Conservation (phyloP, 1,140 invertebrate species). For the Euborellia annulipes region DNA sequence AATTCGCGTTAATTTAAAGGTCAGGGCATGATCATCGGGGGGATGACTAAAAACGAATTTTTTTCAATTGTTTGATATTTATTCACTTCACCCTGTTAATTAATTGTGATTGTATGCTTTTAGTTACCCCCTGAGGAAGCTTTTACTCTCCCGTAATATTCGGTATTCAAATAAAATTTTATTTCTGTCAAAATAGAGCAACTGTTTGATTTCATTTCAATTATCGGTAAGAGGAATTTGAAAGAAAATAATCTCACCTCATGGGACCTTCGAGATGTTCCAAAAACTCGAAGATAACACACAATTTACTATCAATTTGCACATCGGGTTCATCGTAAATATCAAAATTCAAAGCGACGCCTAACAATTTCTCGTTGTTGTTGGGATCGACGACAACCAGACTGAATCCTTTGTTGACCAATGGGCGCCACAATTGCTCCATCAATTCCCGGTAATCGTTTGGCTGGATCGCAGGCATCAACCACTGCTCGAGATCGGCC, state of each 20-base stretch:
- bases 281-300: conserved; percentile 59
- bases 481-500: conserved; percentile 63
- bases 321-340: conserved; percentile 59
- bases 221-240: too few relatives aligned
- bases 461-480: conserved; percentile 42
- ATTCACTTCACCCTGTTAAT: too few relatives aligned
- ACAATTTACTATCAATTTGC: conserved; percentile 43
- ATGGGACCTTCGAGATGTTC: conserved; percentile 53
- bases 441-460: conserved; percentile 51
- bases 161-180: too few relatives aligned
- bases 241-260: background rate
- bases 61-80: too few relatives aligned
- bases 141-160: too few relatives aligned
- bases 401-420: conserved; percentile 43
- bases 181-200: too few relatives aligned
- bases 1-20: too few relatives aligned
- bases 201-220: too few relatives aligned
- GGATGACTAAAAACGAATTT: too few relatives aligned
- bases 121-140: too few relatives aligned
- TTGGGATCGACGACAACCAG: conserved; percentile 33
- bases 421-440: conserved; percentile 42
- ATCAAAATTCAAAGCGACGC: conserved; percentile 62
- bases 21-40: too few relatives aligned
- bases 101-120: too few relatives aligned
- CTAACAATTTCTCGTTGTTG: conserved; percentile 31